Evolutionary conservation across 1,140 invertebrate species (phyloP).

Genomic region (Bombus cullumanus): DNA sequence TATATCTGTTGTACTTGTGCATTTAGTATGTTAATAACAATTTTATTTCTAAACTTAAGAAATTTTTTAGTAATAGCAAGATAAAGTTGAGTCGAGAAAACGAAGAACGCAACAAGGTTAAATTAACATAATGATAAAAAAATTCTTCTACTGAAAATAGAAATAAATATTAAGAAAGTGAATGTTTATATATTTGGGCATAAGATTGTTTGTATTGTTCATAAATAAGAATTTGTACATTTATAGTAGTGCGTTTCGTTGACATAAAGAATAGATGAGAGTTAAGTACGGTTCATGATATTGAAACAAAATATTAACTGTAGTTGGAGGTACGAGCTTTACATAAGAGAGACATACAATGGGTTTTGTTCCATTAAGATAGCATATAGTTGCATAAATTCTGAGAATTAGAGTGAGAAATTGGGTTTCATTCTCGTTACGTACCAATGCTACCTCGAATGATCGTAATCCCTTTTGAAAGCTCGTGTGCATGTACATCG

Average conservation of each 20-base stretch:
- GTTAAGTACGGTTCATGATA: neutral
- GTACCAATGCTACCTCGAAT: neutral
- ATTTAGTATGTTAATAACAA: neutral
- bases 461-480: neutral
- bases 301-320: neutral
- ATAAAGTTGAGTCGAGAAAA: neutral
- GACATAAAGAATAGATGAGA: neutral
- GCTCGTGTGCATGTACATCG: neutral
- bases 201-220: too few relatives aligned
- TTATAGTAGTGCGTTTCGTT: too few relatives aligned
- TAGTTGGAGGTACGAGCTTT: neutral
- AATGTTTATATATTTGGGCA: too few relatives aligned
- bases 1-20: too few relatives aligned
- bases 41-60: neutral
- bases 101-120: neutral
- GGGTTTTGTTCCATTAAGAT: neutral
- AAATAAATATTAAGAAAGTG: too few relatives aligned
- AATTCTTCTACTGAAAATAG: too few relatives aligned
- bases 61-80: neutral
- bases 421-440: constrained; percentile 3
- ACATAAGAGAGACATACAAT: neutral
- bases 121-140: too few relatives aligned
- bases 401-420: constrained; percentile 6
- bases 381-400: neutral
- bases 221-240: too few relatives aligned